Evolutionary conservation across 2,888 invertebrate species (phyloP), one percentile per base, ranked within the genome.

Genomic region (Periphyllus acericola): DNA sequence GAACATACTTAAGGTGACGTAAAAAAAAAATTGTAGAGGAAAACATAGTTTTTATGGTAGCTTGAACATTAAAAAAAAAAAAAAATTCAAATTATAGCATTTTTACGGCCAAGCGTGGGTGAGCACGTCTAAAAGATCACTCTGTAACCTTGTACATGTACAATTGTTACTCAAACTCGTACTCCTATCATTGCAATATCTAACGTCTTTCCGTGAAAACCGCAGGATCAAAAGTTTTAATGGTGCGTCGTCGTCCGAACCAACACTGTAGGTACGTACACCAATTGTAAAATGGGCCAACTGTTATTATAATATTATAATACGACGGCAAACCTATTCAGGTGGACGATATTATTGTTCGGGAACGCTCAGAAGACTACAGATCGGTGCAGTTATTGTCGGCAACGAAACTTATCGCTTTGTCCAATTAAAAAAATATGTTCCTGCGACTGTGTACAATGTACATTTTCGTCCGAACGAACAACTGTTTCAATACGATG

Each of bases 361-460:
- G 32, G 32, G 29, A 25, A 25, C 21, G 71, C 81, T 46, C 46
- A 11, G 46, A 29, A 68, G 46, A 68, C 36, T 25, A 46, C 32
- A 4, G 11, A 19, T 19, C 29, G 80, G 14, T 29, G 40, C n/a
- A 25, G 36, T 19, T 66, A 9, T n/a, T n/a, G n/a, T n/a, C 66
- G n/a, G n/a, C 66, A 40, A 46, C 46, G 29, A 32, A 80, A 36
- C 60, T 66, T 80, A n/a, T 32, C 29, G 25, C 60, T 34, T 6
- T 66, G 11, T 66, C 80, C 80, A 80, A 80, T 80, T 80, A 36
- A 46, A 46, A 46, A 46, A 46, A 36, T 36, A 6, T 36, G 36
- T 36, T 36, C 36, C 6, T 36, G 36, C 36, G 36, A 36, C 4
- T 36, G 36, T 36, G 46, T 46, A 14, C 14, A 46, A 46, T 46